A percentile compares a stretch with the other conserved stretches of the same genome.
These are phyloP conservation scores for Tautogolabrus adspersus DNA, from an alignment of 2,113 vertebrate species.

Conservation along the genomic window DNA sequence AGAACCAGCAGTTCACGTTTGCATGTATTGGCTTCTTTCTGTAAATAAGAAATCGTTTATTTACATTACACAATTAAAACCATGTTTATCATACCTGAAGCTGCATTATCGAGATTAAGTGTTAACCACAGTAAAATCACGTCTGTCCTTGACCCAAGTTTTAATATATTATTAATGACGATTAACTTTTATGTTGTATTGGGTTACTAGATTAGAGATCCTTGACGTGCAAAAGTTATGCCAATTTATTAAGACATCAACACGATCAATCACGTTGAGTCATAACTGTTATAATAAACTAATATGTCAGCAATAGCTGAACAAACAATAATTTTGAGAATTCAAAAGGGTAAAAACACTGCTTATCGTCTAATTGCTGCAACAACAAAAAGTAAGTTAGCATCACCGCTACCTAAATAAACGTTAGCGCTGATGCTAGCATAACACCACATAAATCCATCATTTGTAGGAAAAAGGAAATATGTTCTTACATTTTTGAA, in stretches of 20 bases:
- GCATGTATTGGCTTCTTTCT: conserved; percentile 92
- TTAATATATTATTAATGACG: too few species aligned
- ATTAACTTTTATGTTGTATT: too few species aligned
- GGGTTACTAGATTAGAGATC: too few species aligned
- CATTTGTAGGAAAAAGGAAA: background rate
- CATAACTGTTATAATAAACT: too few species aligned
- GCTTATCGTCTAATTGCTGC: background rate
- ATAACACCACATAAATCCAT: background rate
- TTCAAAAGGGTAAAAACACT: background rate
- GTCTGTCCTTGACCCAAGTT: too few species aligned
- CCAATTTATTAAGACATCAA: too few species aligned
- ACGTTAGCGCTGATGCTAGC: conserved; percentile 8
- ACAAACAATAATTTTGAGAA: background rate
- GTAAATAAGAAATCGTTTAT: background rate
- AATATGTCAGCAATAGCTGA: too few species aligned
- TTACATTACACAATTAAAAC: background rate
- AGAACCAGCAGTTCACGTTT: conserved; percentile 98
- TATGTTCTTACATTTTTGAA: background rate
- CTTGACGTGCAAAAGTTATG: too few species aligned
- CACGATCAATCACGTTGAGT: too few species aligned
- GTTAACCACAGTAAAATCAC: too few species aligned
- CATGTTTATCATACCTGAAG: background rate
- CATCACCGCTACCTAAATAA: conserved; percentile 16
- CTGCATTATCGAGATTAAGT: background rate
- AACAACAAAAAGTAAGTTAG: conserved; percentile 14